Evolutionary conservation across 2,888 invertebrate species (phyloP), one percentile per base, ranked within the genome.

Genomic region (Ligdia adustata): DNA sequence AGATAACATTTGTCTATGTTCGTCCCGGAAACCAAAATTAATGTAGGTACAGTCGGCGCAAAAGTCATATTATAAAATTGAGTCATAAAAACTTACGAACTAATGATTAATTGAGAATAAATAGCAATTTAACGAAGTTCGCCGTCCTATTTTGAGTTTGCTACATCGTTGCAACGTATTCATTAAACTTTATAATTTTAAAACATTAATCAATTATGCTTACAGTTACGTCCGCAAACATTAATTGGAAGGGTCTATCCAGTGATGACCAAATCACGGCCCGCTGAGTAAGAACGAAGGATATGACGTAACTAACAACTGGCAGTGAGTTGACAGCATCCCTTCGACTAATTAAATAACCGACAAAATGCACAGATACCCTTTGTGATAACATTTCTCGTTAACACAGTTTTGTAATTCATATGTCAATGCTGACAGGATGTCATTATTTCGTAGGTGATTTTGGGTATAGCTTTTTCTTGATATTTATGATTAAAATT

Each of bases 271-370:
- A 46, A 55, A 48, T 51, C 47, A 57, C 37, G 54, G 53, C 41
- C 37, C 49, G 55, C 31, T 39, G 42, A 56, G 47, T 52, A 52
- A 56, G 52, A 53, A 27, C 44, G 41, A 35, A 48, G 49, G 55
- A 52, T 34, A 15, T 58, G 51, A 42, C 39, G 40, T 24, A 52
- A n/a, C n/a, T n/a, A n/a, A 58, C 42, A 37, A 46, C 39, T 46
- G 48, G 38, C n/a, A n/a, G n/a, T 42, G 31, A 13, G 29, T 47
- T 43, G 49, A 38, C 43, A 41, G 42, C 40, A 52, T 56, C 58
- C 52, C 57, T 49, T 35, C 31, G n/a, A 50, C 33, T 55, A 47
- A 55, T 52, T 51, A 48, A 57, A 57, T 55, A 44, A 53, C 47
- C 41, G 43, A 28, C 50, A 46, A 39, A 39, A 46, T 35, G 37